Evolutionary conservation across 2,797 vertebrate species (phyloP).

Genomic region (Pachyuromys duprasi): DNA sequence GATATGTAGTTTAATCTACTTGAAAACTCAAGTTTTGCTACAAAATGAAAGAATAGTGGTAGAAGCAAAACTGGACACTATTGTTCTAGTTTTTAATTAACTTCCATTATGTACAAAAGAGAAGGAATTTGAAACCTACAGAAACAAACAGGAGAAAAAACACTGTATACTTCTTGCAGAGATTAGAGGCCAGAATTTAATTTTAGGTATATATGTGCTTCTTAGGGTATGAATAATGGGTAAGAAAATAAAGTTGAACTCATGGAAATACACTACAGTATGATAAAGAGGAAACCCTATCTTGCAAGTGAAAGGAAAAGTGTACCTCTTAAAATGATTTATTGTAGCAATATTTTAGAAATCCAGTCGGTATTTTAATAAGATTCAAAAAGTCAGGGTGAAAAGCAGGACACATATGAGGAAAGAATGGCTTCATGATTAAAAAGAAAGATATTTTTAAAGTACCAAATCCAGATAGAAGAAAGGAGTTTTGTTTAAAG

Average conservation of each 20-base stretch:
- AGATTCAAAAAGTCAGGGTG: conserved; percentile 58
- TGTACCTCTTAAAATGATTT: conserved; percentile 78
- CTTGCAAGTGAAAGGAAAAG: conserved; percentile 67
- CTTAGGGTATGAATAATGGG: conserved; percentile 76
- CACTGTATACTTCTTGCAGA: background rate
- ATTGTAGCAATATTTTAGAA: conserved; percentile 79
- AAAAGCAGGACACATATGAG: conserved; percentile 43
- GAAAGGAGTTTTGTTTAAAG: background rate
- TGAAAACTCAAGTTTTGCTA: background rate
- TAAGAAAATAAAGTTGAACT: conserved; percentile 70
- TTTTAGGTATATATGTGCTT: conserved; percentile 52
- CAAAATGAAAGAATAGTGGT: background rate
- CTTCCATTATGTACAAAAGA: background rate
- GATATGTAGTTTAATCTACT: background rate
- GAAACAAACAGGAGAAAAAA: background rate
- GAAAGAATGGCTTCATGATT: conserved; percentile 31
- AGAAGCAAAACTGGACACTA: background rate
- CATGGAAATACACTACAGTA: conserved; percentile 66
- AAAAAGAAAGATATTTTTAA: conserved; percentile 10
- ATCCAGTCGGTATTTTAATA: conserved; percentile 74
- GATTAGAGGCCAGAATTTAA: conserved; percentile 62
- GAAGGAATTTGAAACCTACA: background rate
- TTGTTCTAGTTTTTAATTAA: background rate
- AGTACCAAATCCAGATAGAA: conserved; percentile 32
- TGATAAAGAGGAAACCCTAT: conserved; percentile 62